A percentile compares a stretch with the other conserved stretches of the same genome.
phyloP scores from a whole-genome alignment of 2,888 invertebrate genomes.

The Protophormia terraenovae region DNA sequence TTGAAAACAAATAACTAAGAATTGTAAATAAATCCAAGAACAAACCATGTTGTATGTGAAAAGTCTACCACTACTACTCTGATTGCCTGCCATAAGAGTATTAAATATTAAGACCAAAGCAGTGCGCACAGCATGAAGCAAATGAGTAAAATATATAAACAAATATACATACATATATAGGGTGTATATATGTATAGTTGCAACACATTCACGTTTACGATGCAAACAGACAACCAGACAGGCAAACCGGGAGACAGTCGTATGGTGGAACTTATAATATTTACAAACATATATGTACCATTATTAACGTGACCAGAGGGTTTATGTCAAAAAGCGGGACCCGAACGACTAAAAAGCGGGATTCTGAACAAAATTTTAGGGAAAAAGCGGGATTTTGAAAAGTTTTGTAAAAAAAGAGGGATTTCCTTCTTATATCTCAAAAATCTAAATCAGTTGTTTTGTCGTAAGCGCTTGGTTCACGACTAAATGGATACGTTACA shows the following conservation, averaged over 20 bases:
- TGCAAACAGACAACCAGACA: conserved; percentile 1
- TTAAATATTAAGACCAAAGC: neutral
- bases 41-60: conserved; percentile 18
- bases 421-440: too few species aligned
- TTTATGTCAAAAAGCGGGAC: too few species aligned
- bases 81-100: conserved; percentile 10
- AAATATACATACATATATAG: neutral
- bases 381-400: too few species aligned
- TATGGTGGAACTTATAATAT: neutral
- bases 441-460: too few species aligned
- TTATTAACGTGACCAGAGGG: too few species aligned
- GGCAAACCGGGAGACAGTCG: neutral
- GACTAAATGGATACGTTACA: too few species aligned
- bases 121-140: neutral
- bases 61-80: neutral
- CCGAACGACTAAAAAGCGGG: too few species aligned
- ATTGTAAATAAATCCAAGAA: conserved; percentile 27
- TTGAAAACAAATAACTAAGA: conserved; percentile 26
- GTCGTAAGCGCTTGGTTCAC: too few species aligned
- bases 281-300: neutral
- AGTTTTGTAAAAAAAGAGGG: too few species aligned
- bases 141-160: neutral
- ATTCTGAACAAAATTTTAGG: too few species aligned
- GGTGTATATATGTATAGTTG: neutral
- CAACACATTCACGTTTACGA: neutral